A percentile compares a stretch with the other conserved stretches of the same genome.
Conservation (phyloP, 2,888 invertebrate genomes). For the Amphipyra berbera region DNA sequence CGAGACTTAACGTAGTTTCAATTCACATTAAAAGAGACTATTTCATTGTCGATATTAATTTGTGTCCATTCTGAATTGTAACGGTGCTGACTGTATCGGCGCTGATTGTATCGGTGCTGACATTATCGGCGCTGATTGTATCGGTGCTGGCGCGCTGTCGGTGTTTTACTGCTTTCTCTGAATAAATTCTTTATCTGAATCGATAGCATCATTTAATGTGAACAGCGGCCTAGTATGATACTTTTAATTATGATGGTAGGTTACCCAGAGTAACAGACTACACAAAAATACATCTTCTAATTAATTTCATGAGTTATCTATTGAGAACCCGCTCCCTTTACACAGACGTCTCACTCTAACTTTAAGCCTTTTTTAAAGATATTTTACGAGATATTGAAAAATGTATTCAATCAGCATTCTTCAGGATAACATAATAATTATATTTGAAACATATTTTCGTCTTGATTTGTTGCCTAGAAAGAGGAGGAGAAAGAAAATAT, state of each 20-base stretch:
- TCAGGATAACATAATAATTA: too few species aligned
- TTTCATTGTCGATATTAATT: slow-evolving; percentile 9
- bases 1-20: slow-evolving; percentile 23
- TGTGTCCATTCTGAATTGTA: slow-evolving; percentile 2
- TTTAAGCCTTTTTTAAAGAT: too few species aligned
- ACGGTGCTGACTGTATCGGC: slow-evolving; percentile 3
- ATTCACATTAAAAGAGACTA: slow-evolving; percentile 30
- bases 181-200: neutral
- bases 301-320: too few species aligned
- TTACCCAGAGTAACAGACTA: neutral
- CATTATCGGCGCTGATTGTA: too few species aligned
- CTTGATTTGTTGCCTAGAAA: too few species aligned
- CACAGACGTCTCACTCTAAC: too few species aligned
- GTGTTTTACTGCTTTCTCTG: neutral
- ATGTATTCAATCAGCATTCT: too few species aligned
- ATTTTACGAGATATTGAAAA: too few species aligned
- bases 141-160: slow-evolving; percentile 13
- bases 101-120: slow-evolving; percentile 20
- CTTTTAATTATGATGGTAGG: slow-evolving; percentile 6
- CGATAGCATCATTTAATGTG: slow-evolving; percentile 15
- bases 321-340: too few species aligned
- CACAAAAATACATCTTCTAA: too few species aligned
- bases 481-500: too few species aligned
- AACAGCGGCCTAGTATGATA: slow-evolving; percentile 11
- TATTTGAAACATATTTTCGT: too few species aligned